phyloP scores from a whole-genome alignment of 2,888 invertebrate genomes.

The Amphipyra berbera region DNA sequence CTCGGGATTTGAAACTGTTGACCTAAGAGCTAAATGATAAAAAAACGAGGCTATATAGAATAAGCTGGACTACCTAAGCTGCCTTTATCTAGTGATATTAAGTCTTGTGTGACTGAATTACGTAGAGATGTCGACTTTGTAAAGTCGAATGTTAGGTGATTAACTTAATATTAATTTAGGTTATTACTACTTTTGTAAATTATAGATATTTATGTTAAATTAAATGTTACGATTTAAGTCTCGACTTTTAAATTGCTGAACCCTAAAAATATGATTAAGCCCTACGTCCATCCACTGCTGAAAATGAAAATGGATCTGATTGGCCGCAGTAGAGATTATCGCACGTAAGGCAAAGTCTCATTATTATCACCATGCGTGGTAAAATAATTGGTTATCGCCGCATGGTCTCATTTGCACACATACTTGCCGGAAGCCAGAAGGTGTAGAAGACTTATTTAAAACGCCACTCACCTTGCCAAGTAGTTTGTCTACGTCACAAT shows the following conservation, averaged over 20 bases:
- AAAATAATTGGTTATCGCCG: too few relatives aligned
- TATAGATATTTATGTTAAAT: conserved; percentile 80
- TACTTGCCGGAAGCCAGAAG: too few relatives aligned
- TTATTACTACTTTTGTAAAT: conserved; percentile 73
- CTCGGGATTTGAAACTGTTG: conserved; percentile 87
- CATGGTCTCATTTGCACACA: too few relatives aligned
- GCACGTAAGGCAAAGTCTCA: too few relatives aligned
- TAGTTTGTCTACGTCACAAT: too few relatives aligned
- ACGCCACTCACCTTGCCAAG: too few relatives aligned
- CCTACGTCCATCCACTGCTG: too few relatives aligned
- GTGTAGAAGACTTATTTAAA: too few relatives aligned
- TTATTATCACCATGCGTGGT: too few relatives aligned
- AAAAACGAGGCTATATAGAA: conserved; percentile 49
- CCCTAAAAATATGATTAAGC: background rate
- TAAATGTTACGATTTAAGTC: conserved; percentile 69
- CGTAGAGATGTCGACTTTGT: conserved; percentile 49
- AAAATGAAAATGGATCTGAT: too few relatives aligned
- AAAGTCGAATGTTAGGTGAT: conserved; percentile 50
- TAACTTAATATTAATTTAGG: conserved; percentile 56
- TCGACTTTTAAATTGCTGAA: conserved; percentile 9
- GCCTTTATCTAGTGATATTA: conserved; percentile 66
- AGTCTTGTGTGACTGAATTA: conserved; percentile 57
- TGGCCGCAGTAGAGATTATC: too few relatives aligned
- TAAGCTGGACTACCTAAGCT: conserved; percentile 54
- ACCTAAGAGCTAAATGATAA: conserved; percentile 78